Evolutionary conservation across 2,797 vertebrate genomes (phyloP).

Genomic region (Parauchenoglanis punctatus): DNA sequence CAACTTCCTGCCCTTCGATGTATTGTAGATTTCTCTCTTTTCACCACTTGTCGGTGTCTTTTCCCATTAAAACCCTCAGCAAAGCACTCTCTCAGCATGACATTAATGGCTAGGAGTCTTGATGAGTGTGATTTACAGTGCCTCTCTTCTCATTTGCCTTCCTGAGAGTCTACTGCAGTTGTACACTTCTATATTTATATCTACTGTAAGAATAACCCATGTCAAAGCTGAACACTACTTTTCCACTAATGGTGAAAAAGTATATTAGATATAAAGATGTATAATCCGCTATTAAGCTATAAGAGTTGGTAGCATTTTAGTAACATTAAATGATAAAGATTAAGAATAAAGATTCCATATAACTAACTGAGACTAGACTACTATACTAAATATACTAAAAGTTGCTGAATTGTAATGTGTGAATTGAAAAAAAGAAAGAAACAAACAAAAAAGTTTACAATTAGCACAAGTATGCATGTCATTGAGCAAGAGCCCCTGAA

Average conservation of each 20-base stretch:
- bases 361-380: background rate
- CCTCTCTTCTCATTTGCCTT: constrained; percentile 59
- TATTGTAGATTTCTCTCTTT: constrained; percentile 9
- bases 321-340: background rate
- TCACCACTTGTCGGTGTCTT: constrained; percentile 14
- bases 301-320: background rate
- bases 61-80: constrained; percentile 50
- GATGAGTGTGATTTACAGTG: constrained; percentile 69
- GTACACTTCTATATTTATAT: constrained; percentile 75
- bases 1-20: background rate
- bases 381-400: background rate
- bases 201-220: constrained; percentile 61
- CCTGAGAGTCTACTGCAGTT: constrained; percentile 63
- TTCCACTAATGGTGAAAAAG: constrained; percentile 51
- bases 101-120: constrained; percentile 52
- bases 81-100: constrained; percentile 58
- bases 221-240: constrained; percentile 52
- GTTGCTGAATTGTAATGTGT: background rate
- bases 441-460: background rate
- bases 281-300: background rate
- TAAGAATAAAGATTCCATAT: background rate
- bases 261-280: background rate
- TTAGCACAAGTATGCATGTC: constrained; percentile 42
- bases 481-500: constrained; percentile 33
- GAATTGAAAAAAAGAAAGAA: background rate